Percentiles rank a stretch among this genome's conserved stretches.
Conservation (phyloP, 2,113 vertebrate genomes). For the Scytalopus superciliaris region DNA sequence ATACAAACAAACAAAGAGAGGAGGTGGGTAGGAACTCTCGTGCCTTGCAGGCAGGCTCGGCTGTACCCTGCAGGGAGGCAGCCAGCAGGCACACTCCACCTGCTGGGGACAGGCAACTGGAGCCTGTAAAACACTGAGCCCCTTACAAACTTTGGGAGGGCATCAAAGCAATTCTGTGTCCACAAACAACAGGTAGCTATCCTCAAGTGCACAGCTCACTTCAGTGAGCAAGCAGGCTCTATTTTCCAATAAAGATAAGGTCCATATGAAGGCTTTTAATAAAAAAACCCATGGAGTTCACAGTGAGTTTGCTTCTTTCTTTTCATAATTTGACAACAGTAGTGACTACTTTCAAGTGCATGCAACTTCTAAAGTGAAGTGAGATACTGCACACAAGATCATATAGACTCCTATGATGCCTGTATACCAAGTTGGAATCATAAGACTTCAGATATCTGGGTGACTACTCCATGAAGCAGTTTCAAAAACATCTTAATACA, state of each 20-base stretch:
- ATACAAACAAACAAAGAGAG: not conserved
- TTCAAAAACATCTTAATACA: not conserved
- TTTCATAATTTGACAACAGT: not conserved
- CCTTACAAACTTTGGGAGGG: not conserved
- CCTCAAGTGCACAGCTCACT: not conserved
- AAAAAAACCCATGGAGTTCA: not conserved
- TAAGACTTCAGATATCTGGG: not conserved
- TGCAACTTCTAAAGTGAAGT: not conserved
- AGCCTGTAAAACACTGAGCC: not conserved
- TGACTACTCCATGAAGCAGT: not conserved
- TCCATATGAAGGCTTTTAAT: not conserved
- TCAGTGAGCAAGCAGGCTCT: not conserved
- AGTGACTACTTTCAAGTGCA: not conserved
- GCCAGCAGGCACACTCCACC: not conserved
- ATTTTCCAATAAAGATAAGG: not conserved
- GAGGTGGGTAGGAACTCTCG: not conserved
- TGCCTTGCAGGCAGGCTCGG: not conserved
- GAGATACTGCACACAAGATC: not conserved
- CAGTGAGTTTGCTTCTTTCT: not conserved
- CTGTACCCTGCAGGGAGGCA: not conserved
- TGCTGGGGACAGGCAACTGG: not conserved
- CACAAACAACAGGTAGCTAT: not conserved
- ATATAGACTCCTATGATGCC: not conserved
- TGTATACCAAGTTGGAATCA: not conserved
- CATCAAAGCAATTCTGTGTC: not conserved